Evolutionary conservation across 2,797 vertebrate species (phyloP).

Genomic region (Trematomus bernacchii): DNA sequence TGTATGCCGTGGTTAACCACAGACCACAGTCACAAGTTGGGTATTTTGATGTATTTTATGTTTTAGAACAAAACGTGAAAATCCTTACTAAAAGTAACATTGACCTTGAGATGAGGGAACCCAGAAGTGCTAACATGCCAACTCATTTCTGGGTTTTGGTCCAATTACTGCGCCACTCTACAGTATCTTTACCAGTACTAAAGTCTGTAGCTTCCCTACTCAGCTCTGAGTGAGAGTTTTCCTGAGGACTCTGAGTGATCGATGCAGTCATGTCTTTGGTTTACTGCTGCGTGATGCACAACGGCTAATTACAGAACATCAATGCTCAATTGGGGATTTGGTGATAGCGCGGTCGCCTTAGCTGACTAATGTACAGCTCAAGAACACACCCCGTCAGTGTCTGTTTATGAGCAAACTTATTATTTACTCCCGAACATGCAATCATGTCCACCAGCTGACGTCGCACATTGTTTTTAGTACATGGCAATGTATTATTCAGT

Average conservation of each 20-base stretch:
- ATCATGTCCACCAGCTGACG: conserved; percentile 60
- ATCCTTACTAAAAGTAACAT: too few species aligned
- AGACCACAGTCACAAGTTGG: too few species aligned
- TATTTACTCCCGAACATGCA: conserved; percentile 55
- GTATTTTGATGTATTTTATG: too few species aligned
- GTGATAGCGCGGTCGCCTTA: conserved; percentile 35
- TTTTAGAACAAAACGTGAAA: too few species aligned
- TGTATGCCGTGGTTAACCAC: too few species aligned
- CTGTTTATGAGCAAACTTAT: conserved; percentile 61
- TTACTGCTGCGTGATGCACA: conserved; percentile 30
- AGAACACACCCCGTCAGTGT: conserved; percentile 53
- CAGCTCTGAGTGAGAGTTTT: background rate
- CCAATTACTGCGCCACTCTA: too few species aligned
- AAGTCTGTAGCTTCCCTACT: background rate
- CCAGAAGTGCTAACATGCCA: too few species aligned
- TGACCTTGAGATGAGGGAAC: too few species aligned
- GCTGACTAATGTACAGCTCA: conserved; percentile 55
- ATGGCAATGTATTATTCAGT: conserved; percentile 50
- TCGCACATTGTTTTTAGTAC: conserved; percentile 64
- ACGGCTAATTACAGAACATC: conserved; percentile 50
- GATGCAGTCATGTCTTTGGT: conserved; percentile 37
- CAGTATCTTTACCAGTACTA: background rate
- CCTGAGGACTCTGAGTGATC: conserved; percentile 2
- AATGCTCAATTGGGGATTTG: conserved; percentile 48
- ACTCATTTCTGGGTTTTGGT: too few species aligned